Evolutionary conservation across 2,888 invertebrate genomes (phyloP).

Genomic region (Orthonevra nobilis): DNA sequence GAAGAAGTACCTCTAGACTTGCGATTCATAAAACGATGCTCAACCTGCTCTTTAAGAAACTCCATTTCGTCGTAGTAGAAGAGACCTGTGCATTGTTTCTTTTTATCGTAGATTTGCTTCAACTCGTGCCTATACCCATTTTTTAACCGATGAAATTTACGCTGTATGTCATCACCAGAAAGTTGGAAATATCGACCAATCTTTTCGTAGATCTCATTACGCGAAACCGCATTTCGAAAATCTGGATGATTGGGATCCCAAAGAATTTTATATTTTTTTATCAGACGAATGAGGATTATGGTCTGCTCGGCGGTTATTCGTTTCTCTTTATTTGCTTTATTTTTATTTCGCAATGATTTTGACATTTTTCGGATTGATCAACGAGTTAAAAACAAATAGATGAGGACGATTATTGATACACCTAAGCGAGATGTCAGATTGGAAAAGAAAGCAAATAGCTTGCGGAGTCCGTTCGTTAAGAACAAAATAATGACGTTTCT

Average conservation of each 20-base stretch:
- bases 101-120: slow-evolving; percentile 5
- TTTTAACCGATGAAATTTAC: slow-evolving; percentile 30
- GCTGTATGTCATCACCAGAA: slow-evolving; percentile 12
- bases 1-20: neutral
- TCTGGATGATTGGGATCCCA: slow-evolving; percentile 22
- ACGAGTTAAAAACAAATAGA: slow-evolving; percentile 34
- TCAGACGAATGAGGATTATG: slow-evolving; percentile 40
- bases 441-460: too few relatives aligned
- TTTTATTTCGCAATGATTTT: neutral
- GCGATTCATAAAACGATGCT: neutral
- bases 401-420: slow-evolving; percentile 14
- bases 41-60: slow-evolving; percentile 17
- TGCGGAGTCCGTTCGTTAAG: too few relatives aligned
- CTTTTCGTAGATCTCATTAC: slow-evolving; percentile 18
- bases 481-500: too few relatives aligned
- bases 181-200: slow-evolving; percentile 45
- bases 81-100: slow-evolving; percentile 16
- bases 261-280: slow-evolving; percentile 42
- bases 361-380: slow-evolving; percentile 13
- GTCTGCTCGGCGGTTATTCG: slow-evolving; percentile 47
- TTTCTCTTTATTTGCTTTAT: neutral
- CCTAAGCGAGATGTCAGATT: slow-evolving; percentile 25
- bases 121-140: slow-evolving; percentile 35
- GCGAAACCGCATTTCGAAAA: slow-evolving; percentile 2
- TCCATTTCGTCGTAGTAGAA: slow-evolving; percentile 57